A percentile compares a stretch with the other conserved stretches of the same genome.
These are phyloP conservation scores for Drosophila punjabiensis DNA, from an alignment of 1,140 invertebrate species.

Conservation along the genomic window DNA sequence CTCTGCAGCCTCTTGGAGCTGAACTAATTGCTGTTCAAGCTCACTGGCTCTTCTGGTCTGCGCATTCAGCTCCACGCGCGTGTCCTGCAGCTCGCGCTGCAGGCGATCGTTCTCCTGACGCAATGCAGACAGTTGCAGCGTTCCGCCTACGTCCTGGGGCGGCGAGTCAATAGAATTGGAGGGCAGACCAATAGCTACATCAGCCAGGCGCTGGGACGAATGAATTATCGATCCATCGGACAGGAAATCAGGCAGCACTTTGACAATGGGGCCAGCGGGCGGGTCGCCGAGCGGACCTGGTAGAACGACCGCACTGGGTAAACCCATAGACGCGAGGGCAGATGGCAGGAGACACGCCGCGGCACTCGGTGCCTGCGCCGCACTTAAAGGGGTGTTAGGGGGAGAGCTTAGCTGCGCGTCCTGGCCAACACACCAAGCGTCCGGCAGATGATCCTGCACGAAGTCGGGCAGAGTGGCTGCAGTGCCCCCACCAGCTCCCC, in stretches of 20 bases:
- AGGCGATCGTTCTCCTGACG: slow-evolving; percentile 87
- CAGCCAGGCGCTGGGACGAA: slow-evolving; percentile 85
- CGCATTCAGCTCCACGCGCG: slow-evolving; percentile 86
- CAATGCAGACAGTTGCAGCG: slow-evolving; percentile 77
- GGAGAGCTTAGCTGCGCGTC: slow-evolving; percentile 77
- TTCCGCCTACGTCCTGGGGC: slow-evolving; percentile 66
- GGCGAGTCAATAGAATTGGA: slow-evolving; percentile 80
- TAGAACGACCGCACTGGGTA: slow-evolving; percentile 36
- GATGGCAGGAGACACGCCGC: slow-evolving; percentile 46
- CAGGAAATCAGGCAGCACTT: slow-evolving; percentile 90
- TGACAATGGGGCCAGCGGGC: slow-evolving; percentile 49
- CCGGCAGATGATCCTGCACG: slow-evolving; percentile 88
- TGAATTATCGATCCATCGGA: slow-evolving; percentile 89
- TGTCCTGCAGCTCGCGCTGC: slow-evolving; percentile 86
- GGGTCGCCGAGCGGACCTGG: slow-evolving; percentile 28
- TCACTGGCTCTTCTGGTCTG: slow-evolving; percentile 86
- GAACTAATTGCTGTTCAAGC: slow-evolving; percentile 87
- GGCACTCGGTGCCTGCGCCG: slow-evolving; percentile 82
- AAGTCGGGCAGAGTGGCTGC: slow-evolving; percentile 87
- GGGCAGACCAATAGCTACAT: slow-evolving; percentile 84
- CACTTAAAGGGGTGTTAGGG: slow-evolving; percentile 73
- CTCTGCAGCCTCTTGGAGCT: slow-evolving; percentile 83
- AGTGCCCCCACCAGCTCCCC: slow-evolving; percentile 50
- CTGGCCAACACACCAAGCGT: slow-evolving; percentile 85
- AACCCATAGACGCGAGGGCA: slow-evolving; percentile 20